phyloP scores from a whole-genome alignment of 2,797 vertebrate genomes.

The Sebastes cheni region DNA sequence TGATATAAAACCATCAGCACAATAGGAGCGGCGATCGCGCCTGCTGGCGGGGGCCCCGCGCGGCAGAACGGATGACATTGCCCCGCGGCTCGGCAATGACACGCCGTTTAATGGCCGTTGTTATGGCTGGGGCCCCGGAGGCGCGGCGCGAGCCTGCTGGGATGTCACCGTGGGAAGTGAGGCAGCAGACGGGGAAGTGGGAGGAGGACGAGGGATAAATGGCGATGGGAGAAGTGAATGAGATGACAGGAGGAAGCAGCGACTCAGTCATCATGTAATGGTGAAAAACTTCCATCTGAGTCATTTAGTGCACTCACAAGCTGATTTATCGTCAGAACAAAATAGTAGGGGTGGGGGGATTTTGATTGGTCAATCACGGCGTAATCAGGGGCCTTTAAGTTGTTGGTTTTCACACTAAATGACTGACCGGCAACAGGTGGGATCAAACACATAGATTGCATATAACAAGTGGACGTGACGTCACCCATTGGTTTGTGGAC shows the following conservation, averaged over 20 bases:
- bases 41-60: neutral
- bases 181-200: slow-evolving; percentile 12
- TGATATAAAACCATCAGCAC: slow-evolving; percentile 71
- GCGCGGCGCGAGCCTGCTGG: slow-evolving; percentile 13
- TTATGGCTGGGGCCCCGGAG: slow-evolving; percentile 49
- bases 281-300: neutral
- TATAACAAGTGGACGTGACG: too few species aligned
- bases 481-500: too few species aligned
- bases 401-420: too few species aligned
- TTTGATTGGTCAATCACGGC: too few species aligned
- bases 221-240: neutral
- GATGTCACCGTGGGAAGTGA: slow-evolving; percentile 35
- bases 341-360: too few species aligned
- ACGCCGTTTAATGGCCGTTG: slow-evolving; percentile 52
- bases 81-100: slow-evolving; percentile 58
- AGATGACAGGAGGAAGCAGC: neutral
- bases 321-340: neutral
- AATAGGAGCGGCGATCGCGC: slow-evolving; percentile 9
- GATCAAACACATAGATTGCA: too few species aligned
- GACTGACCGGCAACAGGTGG: too few species aligned
- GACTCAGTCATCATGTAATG: neutral
- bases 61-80: slow-evolving; percentile 62
- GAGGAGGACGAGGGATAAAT: slow-evolving; percentile 3
- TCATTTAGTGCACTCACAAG: neutral
- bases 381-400: too few species aligned